Base-by-base conservation (phyloP, 2,888 invertebrate genomes). In the Agonopterix alstromeriana region DNA sequence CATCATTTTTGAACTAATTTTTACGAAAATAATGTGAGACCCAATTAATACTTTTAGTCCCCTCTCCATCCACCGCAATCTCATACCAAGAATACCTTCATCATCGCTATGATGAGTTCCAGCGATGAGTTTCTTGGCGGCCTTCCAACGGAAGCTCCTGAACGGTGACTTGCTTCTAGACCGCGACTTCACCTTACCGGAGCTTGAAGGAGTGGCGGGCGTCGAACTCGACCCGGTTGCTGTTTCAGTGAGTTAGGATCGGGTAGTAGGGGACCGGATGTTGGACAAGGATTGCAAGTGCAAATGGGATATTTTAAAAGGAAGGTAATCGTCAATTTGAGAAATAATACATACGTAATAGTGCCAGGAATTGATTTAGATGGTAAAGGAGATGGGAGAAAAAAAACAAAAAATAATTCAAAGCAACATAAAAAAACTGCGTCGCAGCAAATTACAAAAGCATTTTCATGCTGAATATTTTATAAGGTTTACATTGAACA, bases 121-220 rank as follows among this genome's bases (percentile, higher is more conserved):
- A 56, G 92, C 91, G 70, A 91, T 85, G 56, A 91, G 88, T 65
- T 91, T 92, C 82, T 92, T 90, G 59, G 94, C 92, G 80, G 95
- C 95, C 90, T 94, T 94, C 96, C 96, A 96, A 60, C 96, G 92
- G 92, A 96, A 96, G 90, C 95, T 96, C 78, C 96, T 91, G 93
- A 97, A 97, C 56, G 97, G 97, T 70, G 97, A 97, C 90, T 97
- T 97, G 91, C 97, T 97, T 72, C 97, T 93, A 67, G 97, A 95
- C 64, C 96, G 93, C 78, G 94, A 93, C 92, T 95, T 95, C 91
- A 91, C 90, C 88, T 91, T 90, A 83, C 91, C 91, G 77, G 91
- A 90, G 58, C 88, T 90, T 49, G 81, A 84, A 43, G 82, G 90
- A 65, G 83, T 86, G 27, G 78, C 77, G 35, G 85, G 82, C 48